Base-by-base conservation (phyloP, 2,797 vertebrate species). In the Amniataba percoides region DNA sequence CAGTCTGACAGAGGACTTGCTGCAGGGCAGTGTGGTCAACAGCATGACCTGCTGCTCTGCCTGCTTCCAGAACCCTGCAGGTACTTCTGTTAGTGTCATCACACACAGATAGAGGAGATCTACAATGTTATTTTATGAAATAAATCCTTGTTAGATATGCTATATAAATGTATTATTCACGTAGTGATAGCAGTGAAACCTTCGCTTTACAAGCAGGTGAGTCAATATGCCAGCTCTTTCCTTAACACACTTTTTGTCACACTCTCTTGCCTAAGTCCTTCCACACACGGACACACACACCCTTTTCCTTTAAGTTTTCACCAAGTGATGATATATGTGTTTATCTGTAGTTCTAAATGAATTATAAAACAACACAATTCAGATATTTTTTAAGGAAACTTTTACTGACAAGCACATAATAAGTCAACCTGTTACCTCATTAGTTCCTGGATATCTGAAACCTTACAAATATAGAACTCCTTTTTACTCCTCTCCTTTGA, bases 401-500 rank as follows among this genome's bases (percentile, higher is more conserved):
- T 23, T 49, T 21, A 46, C 19, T 11, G 6, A 46, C 6, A 46
- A n/a, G 34, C 6, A 14, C 15, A 53, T 15, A 21, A 21, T 8
- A 59, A 34, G 27, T n/a, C 13, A 39, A n/a, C 51, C 43, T 69
- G 56, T 65, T 73, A 45, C 76, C 59, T 82, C 72, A 60, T 77
- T n/a, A 77, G 36, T 56, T 46, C 51, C 59, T 81, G 74, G 53
- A 60, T 78, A 80, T 88, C 82, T 74, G 46, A 65, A 27, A 59
- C 55, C 52, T 71, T 40, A 52, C 69, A 82, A 82, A 77, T 19
- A 69, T 31, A 48, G 25, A 45, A 69, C 70, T 80, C 63, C 68
- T 61, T 80, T 83, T 83, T 75, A 71, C 67, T 82, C 64, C 65
- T 48, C 79, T 85, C 67, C 34, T 77, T 76, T 87, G 57, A 85